Evolutionary conservation across 2,888 invertebrate species (phyloP), one percentile per base, ranked within the genome.

Genomic region (Drosophila picticornis): DNA sequence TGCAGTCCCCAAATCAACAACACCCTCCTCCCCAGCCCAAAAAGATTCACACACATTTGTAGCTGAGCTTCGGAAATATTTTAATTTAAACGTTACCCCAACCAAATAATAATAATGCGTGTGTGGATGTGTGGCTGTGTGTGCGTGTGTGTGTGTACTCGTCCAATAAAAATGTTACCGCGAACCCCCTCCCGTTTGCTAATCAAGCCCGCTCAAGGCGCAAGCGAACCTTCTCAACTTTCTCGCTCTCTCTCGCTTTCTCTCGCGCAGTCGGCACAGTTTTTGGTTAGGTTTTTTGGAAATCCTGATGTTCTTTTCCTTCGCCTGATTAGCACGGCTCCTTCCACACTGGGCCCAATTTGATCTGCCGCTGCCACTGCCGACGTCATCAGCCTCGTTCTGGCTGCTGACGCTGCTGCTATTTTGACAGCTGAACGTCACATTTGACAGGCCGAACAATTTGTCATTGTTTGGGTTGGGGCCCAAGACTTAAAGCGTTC

Each of bases 401-500:
- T 57, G 46, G 62, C 58, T 53, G 67, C 61, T 81, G 74, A 80
- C 81, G 66, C 78, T 73, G 77, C 79, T 75, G 81, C 77, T 91
- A 90, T 91, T 92, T 92, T 92, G 91, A 92, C 92, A 92, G 83
- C 81, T 71, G 74, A 82, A 79, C 82, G 92, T 91, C 91, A 89
- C 56, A 77, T 80, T 81, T 91, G 91, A 92, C 91, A 92, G 83
- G 71, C 70, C 53, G 68, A 71, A 83, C 82, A 88, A 92, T 92
- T 92, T 90, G 90, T 92, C 92, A 91, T 83, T 86, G 70, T 52
- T 34, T 52, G 34, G 25, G 61, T 36, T 56, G 64, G 52, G 55
- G 56, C 38, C 52, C 36, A 59, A 46, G 63, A 53, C 64, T 68
- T 50, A 46, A 38, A 71, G 58, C 68, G 72, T 63, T 60, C 46